Evolutionary conservation across 2,113 vertebrate species (phyloP).

Genomic region (Grammomys dolichurus): DNA sequence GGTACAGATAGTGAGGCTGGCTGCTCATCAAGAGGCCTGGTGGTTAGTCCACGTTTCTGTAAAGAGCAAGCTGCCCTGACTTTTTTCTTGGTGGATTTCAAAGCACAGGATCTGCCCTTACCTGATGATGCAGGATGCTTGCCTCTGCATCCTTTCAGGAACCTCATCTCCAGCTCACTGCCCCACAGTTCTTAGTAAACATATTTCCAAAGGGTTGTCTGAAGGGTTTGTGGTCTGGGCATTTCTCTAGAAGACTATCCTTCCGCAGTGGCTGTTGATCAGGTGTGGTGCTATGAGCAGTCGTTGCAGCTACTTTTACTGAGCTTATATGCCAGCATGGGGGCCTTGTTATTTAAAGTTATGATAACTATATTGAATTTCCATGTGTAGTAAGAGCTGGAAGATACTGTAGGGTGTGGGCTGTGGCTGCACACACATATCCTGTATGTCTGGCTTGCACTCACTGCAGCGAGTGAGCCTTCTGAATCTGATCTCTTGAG

Average conservation of each 20-base stretch:
- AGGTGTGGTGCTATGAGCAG: not conserved
- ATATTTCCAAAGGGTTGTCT: not conserved
- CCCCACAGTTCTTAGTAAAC: not conserved
- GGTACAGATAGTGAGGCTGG: not conserved
- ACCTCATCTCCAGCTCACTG: not conserved
- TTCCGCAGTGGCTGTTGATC: not conserved
- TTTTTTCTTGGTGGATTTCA: conserved; percentile 30
- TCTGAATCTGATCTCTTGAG: conserved; percentile 11
- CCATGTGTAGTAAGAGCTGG: not conserved
- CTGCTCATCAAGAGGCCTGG: not conserved
- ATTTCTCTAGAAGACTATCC: not conserved
- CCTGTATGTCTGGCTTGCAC: not conserved
- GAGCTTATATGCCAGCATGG: not conserved
- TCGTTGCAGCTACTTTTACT: not conserved
- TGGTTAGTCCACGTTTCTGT: not conserved
- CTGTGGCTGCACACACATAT: not conserved
- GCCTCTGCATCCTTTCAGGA: conserved; percentile 15
- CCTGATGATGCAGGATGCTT: not conserved
- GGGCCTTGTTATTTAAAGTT: not conserved
- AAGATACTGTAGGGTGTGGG: not conserved
- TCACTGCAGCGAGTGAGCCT: not conserved
- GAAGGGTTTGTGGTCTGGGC: conserved; percentile 3
- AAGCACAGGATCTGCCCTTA: not conserved
- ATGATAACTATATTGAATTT: not conserved
- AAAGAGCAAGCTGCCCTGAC: not conserved